A percentile compares a stretch with the other conserved stretches of the same genome.
Conservation (phyloP, 2,113 vertebrate genomes). For the Peromyscus maniculatus region DNA sequence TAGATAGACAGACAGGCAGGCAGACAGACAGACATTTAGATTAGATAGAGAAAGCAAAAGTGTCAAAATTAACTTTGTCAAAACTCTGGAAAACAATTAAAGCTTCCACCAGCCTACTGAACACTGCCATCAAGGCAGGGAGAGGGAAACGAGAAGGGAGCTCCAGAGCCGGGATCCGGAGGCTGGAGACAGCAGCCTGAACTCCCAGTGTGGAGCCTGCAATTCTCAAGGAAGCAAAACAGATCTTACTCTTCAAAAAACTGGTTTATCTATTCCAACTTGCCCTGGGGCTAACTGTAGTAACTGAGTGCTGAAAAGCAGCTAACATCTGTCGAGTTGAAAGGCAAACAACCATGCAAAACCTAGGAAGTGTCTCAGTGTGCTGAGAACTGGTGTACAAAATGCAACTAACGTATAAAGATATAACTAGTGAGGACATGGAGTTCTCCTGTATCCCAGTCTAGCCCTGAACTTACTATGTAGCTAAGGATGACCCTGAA, state of each 20-base stretch:
- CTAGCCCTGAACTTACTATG: not conserved
- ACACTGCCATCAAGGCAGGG: not conserved
- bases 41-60: constrained; percentile 23
- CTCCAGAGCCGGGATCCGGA: not conserved
- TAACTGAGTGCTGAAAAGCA: not conserved
- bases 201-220: not conserved
- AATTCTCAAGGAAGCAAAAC: not conserved
- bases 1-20: too few relatives aligned
- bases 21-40: too few relatives aligned
- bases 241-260: not conserved
- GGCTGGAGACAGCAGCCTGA: not conserved
- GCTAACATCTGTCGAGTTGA: not conserved
- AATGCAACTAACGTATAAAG: not conserved
- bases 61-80: constrained; percentile 57
- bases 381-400: not conserved
- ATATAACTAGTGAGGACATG: not conserved
- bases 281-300: not conserved
- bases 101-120: constrained; percentile 25
- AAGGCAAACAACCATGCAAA: not conserved
- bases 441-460: not conserved
- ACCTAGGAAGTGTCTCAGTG: not conserved
- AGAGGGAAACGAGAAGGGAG: not conserved
- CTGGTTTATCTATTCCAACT: not conserved
- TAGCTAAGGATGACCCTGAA: not conserved
- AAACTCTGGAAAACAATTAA: constrained; percentile 42